Percentiles rank a stretch among this genome's conserved stretches.
phyloP scores from a whole-genome alignment of 1,140 invertebrate species.

The Zeugodacus cucurbitae region DNA sequence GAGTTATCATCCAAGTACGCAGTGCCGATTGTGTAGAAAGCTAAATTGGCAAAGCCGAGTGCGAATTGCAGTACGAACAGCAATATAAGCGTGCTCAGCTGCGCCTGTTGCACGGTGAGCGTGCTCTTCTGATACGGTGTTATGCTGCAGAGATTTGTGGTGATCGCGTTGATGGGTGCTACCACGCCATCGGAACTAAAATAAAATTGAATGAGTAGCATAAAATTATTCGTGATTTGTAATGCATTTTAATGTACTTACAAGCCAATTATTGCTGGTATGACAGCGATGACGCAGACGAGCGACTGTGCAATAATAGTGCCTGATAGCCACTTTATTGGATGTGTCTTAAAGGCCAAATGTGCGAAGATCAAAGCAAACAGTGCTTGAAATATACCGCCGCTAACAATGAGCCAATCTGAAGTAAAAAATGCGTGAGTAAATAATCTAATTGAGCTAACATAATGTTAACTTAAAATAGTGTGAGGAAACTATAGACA shows the following conservation, averaged over 20 bases:
- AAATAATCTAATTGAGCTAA: too few relatives aligned
- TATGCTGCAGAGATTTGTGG: conserved; percentile 53
- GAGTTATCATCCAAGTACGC: conserved; percentile 78
- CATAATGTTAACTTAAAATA: neutral
- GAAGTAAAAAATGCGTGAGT: conserved; percentile 45
- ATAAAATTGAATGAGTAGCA: neutral
- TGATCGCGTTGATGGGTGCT: neutral
- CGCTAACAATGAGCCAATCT: conserved; percentile 72
- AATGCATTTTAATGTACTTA: conserved; percentile 45
- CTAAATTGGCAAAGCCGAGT: conserved; percentile 70
- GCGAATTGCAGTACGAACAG: conserved; percentile 72
- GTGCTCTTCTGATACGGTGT: conserved; percentile 55
- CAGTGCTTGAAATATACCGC: conserved; percentile 69
- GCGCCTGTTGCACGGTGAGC: conserved; percentile 52
- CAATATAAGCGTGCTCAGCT: conserved; percentile 65
- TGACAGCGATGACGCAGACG: conserved; percentile 68
- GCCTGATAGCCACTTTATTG: conserved; percentile 71
- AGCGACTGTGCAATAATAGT: conserved; percentile 70
- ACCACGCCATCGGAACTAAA: conserved; percentile 49
- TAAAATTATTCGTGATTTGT: neutral
- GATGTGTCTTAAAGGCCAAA: conserved; percentile 72
- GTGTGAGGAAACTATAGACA: neutral
- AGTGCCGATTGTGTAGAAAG: conserved; percentile 74
- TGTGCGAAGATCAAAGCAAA: conserved; percentile 70
- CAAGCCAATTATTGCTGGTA: conserved; percentile 69